Evolutionary conservation across 2,113 vertebrate genomes (phyloP), one percentile per base, ranked within the genome.

Genomic region (Amblyornis subalaris): DNA sequence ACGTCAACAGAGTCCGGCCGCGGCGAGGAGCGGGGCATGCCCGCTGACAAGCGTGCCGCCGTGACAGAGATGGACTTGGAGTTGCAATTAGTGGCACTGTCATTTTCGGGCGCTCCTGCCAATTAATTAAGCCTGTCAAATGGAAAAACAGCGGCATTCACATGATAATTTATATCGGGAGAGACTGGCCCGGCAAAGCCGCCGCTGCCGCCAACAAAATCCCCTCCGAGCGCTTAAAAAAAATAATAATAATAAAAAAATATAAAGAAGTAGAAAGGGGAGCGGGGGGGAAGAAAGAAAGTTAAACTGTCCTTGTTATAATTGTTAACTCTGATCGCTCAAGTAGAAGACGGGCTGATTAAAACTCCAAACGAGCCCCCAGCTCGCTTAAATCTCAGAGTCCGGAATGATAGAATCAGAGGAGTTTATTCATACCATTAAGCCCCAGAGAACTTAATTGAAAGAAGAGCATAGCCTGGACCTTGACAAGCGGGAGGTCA

Each of bases 401-500:
- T 97, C 98, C 97, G 91, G 96, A 98, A 98, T 98, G 98, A 98
- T 97, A 97, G 98, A 98, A 98, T 97, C 98, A 97, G 98, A 98
- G 98, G 98, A 98, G 98, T 98, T 98, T 98, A 98, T 98, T 98
- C 98, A 98, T 98, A 98, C 98, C 98, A 98, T 98, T 98, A 98
- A 98, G 98, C 98, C 98, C 98, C 98, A 98, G 98, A 98, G 98
- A 98, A 98, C 98, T 99, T 99, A 99, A 99, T 99, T 99, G 99
- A 99, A 99, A 98, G 99, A 98, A 97, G 98, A 98, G 98, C 97
- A 98, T 97, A 98, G 98, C 98, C 97, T 98, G 98, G 99, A 99
- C 99, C 99, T 99, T 99, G 99, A 99, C 99, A 99, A 99, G 99
- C 99, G 98, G 98, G 99, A 99, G 99, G 99, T 99, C 99, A 99